Evolutionary conservation across 2,797 vertebrate species (phyloP).

Genomic region (Catostomus latipinnis): DNA sequence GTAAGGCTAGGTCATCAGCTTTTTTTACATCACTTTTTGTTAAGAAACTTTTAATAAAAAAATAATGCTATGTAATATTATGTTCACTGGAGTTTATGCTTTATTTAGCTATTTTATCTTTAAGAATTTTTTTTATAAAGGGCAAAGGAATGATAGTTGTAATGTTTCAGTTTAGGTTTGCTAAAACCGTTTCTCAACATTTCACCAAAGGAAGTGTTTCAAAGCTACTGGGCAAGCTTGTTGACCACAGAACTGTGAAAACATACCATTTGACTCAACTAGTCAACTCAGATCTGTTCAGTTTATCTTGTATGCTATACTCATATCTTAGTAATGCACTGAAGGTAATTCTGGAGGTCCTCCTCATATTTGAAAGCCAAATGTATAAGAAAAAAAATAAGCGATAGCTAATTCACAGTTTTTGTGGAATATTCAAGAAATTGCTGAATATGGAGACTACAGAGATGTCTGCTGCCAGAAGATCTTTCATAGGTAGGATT

Average conservation of each 20-base stretch:
- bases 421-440: neutral
- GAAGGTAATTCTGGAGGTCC: neutral
- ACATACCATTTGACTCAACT: neutral
- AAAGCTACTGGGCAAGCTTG: conserved; percentile 25
- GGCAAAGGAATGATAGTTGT: neutral
- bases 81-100: neutral
- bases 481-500: conserved; percentile 49
- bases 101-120: neutral
- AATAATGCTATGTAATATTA: neutral
- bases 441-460: conserved; percentile 35
- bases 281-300: no score
- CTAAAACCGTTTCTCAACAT: conserved; percentile 38
- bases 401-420: neutral
- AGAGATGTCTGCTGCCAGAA: conserved; percentile 17
- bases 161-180: conserved; percentile 8
- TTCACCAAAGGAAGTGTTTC: conserved; percentile 45
- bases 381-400: neutral
- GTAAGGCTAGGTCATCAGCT: neutral
- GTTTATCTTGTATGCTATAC: neutral
- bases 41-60: neutral
- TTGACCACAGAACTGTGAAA: conserved; percentile 32
- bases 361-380: neutral
- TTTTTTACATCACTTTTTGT: neutral
- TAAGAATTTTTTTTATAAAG: neutral
- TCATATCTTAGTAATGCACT: neutral